These are phyloP conservation scores for Ennomos fuscantarius DNA, from an alignment of 2,888 invertebrate species.

Conservation along the genomic window DNA sequence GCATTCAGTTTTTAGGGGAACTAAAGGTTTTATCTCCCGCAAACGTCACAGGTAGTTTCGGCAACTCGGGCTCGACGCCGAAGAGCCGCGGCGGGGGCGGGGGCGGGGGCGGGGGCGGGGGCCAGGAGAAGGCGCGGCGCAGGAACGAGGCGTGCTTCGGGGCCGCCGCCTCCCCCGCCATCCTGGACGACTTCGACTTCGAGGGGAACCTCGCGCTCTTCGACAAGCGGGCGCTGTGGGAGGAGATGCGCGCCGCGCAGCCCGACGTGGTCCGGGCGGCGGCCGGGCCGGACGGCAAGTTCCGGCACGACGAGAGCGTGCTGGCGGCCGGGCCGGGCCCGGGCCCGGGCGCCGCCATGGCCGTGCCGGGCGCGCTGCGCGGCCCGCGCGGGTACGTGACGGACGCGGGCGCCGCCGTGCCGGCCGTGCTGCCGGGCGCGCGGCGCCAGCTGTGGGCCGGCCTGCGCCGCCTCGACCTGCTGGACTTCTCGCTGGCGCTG, in stretches of 20 bases:
- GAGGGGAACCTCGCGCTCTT: slow-evolving; percentile 97
- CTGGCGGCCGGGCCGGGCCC: slow-evolving; percentile 67
- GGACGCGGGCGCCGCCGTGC: slow-evolving; percentile 93
- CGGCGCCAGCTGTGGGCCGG: slow-evolving; percentile 88
- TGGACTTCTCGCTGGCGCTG: slow-evolving; percentile 86
- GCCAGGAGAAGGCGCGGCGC: slow-evolving; percentile 73
- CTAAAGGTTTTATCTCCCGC: too few species aligned
- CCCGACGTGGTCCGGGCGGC: slow-evolving; percentile 74
- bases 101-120: slow-evolving; percentile 43
- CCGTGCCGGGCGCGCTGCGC: slow-evolving; percentile 87
- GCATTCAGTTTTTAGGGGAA: too few species aligned
- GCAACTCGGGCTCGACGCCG: slow-evolving; percentile 71
- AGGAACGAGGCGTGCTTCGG: slow-evolving; percentile 93
- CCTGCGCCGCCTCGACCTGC: slow-evolving; percentile 87
- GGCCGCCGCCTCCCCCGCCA: slow-evolving; percentile 86
- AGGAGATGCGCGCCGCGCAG: slow-evolving; percentile 63
- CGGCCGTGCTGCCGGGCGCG: slow-evolving; percentile 88
- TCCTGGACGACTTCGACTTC: slow-evolving; percentile 95
- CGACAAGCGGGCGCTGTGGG: slow-evolving; percentile 87
- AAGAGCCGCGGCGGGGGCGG: slow-evolving; percentile 80
- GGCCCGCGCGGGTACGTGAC: slow-evolving; percentile 87
- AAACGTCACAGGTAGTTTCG: slow-evolving; percentile 53
- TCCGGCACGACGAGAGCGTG: slow-evolving; percentile 95
- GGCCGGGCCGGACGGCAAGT: slow-evolving; percentile 71
- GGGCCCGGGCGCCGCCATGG: slow-evolving; percentile 79